Conservation (phyloP, 2,888 invertebrate genomes). For the Ennomos erosarius region DNA sequence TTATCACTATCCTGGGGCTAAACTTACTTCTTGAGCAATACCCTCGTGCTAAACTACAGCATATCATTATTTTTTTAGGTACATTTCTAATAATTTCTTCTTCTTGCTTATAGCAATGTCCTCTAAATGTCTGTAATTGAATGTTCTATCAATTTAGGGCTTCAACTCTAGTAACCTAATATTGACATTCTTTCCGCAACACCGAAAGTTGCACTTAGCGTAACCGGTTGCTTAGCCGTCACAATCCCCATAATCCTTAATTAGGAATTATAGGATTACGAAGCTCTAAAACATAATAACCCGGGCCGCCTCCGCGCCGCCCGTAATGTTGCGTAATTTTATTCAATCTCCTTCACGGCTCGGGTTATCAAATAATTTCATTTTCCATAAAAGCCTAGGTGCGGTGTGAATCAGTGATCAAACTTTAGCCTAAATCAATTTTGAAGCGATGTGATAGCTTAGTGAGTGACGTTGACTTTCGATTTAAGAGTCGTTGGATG, state of each 20-base stretch:
- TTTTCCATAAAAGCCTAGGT: slow-evolving; percentile 28
- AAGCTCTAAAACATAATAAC: slow-evolving; percentile 36
- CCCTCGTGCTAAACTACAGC: too few species aligned
- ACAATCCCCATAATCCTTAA: slow-evolving; percentile 15
- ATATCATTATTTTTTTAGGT: too few species aligned
- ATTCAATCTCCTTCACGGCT: slow-evolving; percentile 22
- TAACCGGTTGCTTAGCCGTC: slow-evolving; percentile 6
- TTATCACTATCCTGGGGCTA: too few species aligned
- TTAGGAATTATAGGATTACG: slow-evolving; percentile 26
- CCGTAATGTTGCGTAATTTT: slow-evolving; percentile 25
- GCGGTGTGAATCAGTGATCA: slow-evolving; percentile 1
- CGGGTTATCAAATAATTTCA: slow-evolving; percentile 35
- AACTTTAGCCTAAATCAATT: slow-evolving; percentile 1
- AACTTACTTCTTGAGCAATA: too few species aligned
- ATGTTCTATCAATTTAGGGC: too few species aligned
- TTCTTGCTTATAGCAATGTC: too few species aligned
- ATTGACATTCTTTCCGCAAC: background rate
- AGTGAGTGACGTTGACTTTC: too few species aligned
- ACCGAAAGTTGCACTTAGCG: background rate
- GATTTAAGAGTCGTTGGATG: too few species aligned
- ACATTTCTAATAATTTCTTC: too few species aligned
- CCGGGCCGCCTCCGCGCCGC: slow-evolving; percentile 13
- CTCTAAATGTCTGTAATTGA: too few species aligned
- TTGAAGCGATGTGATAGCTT: background rate
- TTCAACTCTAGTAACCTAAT: too few species aligned